Evolutionary conservation across 1,140 invertebrate genomes (phyloP), one percentile per base, ranked within the genome.

Genomic region (Diprion similis): DNA sequence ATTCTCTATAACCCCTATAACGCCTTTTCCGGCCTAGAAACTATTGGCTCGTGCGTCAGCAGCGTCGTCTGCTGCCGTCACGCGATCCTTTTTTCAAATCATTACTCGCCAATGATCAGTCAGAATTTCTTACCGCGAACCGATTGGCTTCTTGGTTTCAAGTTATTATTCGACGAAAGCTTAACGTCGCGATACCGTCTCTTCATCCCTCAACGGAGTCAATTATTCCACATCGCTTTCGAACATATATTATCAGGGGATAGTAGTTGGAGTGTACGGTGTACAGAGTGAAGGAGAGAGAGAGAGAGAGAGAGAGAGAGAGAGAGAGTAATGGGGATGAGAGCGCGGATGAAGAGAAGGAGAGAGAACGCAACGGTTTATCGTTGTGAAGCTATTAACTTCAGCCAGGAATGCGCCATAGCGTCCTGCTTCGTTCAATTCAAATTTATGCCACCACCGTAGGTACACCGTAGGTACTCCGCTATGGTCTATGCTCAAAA

Each of bases 311-410:
- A 17, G 59, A 64, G 59, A 68, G 10, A 19, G 66, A 45, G 15
- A 45, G 37, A 45, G 37, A 68, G 18, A 19, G 66, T 9, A 11
- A 18, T 7, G 66, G 37, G 66, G 11, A 8, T 7, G 7, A 13
- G 66, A 68, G 19, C 17, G 76, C 75, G 70, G 71, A 74, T 76
- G 79, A 78, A 79, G 76, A 77, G 76, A 78, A 76, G 67, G 78
- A 74, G 82, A 79, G 80, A 81, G 83, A 85, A 84, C 81, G 24
- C 24, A 1, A 37, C 2, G 24, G 83, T 87, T 87, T 86, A 87
- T 87, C 85, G 86, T 86, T 85, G 82, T 82, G 75, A 84, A 84
- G 85, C 85, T 87, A 86, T 87, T 87, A 87, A 87, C 84, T 86
- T 82, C 76, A 79, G 78, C 78, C 81, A 84, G 86, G 85, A 87